phyloP scores from a whole-genome alignment of 2,113 vertebrate genomes.

The Marcusenius ussheri region DNA sequence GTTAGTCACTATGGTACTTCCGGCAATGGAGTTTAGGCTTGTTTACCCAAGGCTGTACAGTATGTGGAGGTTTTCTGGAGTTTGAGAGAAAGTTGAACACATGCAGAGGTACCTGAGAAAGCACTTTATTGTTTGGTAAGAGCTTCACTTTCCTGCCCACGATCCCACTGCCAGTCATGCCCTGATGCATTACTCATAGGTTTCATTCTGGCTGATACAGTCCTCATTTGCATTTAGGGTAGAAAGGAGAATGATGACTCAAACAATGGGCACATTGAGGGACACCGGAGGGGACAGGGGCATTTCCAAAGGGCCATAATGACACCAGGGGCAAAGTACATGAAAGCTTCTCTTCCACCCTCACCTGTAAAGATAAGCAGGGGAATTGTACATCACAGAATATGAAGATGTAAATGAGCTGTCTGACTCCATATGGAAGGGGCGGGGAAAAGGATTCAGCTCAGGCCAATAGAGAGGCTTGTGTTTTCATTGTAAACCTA shows the following conservation, averaged over 20 bases:
- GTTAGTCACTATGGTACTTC: background rate
- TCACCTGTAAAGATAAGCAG: background rate
- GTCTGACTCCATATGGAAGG: background rate
- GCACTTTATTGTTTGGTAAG: background rate
- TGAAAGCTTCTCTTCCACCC: background rate
- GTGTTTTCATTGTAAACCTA: background rate
- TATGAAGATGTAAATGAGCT: background rate
- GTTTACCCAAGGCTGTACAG: background rate
- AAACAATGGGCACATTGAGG: background rate
- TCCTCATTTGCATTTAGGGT: background rate
- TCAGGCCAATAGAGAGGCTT: background rate
- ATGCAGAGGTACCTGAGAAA: background rate
- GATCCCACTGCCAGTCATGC: background rate
- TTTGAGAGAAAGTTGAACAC: background rate
- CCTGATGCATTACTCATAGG: background rate
- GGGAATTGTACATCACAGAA: background rate
- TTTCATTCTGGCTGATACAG: background rate
- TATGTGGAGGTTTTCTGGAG: background rate
- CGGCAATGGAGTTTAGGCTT: background rate
- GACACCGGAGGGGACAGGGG: background rate
- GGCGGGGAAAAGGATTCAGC: background rate
- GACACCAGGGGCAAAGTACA: background rate
- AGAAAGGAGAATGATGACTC: background rate
- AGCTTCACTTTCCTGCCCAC: background rate
- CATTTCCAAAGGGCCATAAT: background rate